Percentiles rank a stretch among this genome's conserved stretches.
Evolutionary conservation across 2,888 invertebrate species (phyloP).

Genomic region (Ferrisia virgata): DNA sequence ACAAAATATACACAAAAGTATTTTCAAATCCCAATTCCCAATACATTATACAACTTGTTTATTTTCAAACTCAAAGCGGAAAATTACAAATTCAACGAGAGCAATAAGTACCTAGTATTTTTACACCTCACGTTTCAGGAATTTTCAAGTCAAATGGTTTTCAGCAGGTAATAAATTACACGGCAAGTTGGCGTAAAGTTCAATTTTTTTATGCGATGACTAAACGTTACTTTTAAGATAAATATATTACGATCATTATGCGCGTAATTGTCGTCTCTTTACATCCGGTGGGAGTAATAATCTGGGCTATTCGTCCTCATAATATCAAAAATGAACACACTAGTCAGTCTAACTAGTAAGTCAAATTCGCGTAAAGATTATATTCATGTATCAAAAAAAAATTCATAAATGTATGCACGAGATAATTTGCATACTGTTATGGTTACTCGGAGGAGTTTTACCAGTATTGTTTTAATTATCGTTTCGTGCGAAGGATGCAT

Average conservation of each 20-base stretch:
- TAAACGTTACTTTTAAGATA: neutral
- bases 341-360: too few relatives aligned
- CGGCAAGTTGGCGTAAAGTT: neutral
- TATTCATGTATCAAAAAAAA: neutral
- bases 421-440: neutral
- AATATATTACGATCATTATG: neutral
- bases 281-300: neutral
- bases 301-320: neutral
- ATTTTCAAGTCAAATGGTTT: neutral
- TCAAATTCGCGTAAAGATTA: neutral
- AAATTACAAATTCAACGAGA: neutral
- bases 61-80: too few relatives aligned
- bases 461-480: slow-evolving; percentile 9
- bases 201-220: neutral
- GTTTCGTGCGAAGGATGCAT: neutral
- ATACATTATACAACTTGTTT: too few relatives aligned
- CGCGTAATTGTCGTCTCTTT: neutral
- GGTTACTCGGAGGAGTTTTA: neutral
- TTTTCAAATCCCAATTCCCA: too few relatives aligned
- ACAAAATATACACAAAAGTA: too few relatives aligned
- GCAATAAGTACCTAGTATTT: neutral
- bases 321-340: neutral
- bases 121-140: neutral
- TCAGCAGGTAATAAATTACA: neutral
- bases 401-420: neutral